Conservation (phyloP, 2,888 invertebrate species). For the Elysia crispata region DNA sequence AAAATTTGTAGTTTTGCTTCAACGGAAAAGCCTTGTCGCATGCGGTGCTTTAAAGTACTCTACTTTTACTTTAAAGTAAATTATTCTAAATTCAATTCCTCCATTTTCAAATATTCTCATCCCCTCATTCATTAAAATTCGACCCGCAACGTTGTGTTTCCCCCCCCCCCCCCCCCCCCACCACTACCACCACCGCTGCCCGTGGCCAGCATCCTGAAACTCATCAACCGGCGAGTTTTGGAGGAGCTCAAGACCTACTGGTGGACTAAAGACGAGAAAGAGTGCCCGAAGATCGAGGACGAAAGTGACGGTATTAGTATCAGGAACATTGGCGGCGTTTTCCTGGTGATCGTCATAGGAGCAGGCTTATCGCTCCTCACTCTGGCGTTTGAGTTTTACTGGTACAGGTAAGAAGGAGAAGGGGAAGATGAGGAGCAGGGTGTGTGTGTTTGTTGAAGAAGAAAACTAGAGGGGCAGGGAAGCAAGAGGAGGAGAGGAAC, state of each 20-base stretch:
- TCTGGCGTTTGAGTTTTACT: constrained; percentile 90
- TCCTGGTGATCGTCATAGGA: constrained; percentile 97
- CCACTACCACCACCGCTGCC: background rate
- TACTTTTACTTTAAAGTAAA: too few relatives aligned
- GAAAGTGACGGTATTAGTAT: constrained; percentile 98
- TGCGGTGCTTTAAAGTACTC: too few relatives aligned
- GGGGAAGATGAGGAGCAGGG: too few relatives aligned
- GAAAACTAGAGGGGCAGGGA: too few relatives aligned
- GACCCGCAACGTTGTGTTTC: background rate
- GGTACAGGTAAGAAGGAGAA: constrained; percentile 59
- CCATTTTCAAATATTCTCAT: too few relatives aligned
- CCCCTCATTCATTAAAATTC: too few relatives aligned
- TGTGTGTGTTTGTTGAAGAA: too few relatives aligned
- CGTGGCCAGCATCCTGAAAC: constrained; percentile 87
- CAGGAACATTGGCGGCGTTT: constrained; percentile 97
- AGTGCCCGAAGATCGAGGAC: constrained; percentile 90
- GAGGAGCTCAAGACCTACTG: constrained; percentile 96
- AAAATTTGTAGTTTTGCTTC: too few relatives aligned
- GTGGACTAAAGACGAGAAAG: constrained; percentile 91
- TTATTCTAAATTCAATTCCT: too few relatives aligned
- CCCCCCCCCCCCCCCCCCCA: background rate
- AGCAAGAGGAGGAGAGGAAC: too few relatives aligned
- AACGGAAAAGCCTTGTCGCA: too few relatives aligned
- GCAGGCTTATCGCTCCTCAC: constrained; percentile 94
- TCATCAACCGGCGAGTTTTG: constrained; percentile 93